These are phyloP conservation scores for Acrossocheilus fasciatus DNA, from an alignment of 2,797 vertebrate genomes.

Conservation along the genomic window DNA sequence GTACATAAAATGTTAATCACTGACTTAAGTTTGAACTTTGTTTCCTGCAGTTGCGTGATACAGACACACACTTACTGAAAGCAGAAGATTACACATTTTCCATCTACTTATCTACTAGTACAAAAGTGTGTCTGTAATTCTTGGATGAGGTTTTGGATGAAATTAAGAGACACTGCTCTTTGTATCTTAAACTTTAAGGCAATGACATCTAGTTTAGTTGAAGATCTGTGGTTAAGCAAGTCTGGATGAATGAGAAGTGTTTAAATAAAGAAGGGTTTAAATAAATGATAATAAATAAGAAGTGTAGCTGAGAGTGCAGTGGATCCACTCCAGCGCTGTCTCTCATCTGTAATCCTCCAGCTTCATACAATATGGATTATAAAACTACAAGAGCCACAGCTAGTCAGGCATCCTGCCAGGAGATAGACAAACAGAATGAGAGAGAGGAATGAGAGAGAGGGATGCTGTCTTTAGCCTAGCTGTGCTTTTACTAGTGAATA, in stretches of 20 bases:
- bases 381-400: constrained; percentile 47
- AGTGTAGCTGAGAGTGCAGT: constrained; percentile 40
- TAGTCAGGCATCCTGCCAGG: constrained; percentile 33
- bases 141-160: not conserved
- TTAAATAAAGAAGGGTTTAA: constrained; percentile 20
- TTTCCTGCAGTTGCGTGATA: not conserved
- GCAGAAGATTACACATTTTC: not conserved
- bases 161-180: not conserved
- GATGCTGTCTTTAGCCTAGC: constrained; percentile 4
- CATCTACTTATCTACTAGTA: not conserved
- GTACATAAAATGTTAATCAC: constrained; percentile 18
- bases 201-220: not conserved
- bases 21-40: not conserved
- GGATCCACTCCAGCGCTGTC: constrained; percentile 31
- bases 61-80: not conserved
- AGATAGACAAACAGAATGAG: constrained; percentile 22
- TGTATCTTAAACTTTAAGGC: not conserved
- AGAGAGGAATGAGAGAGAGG: not conserved
- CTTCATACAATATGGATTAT: constrained; percentile 66
- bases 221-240: not conserved
- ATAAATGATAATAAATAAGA: constrained; percentile 30
- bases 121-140: not conserved
- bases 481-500: not conserved
- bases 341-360: constrained; percentile 53
- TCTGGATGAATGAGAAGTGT: not conserved